phyloP scores from a whole-genome alignment of 2,888 invertebrate genomes.

The Drosophila vallismaia region DNA sequence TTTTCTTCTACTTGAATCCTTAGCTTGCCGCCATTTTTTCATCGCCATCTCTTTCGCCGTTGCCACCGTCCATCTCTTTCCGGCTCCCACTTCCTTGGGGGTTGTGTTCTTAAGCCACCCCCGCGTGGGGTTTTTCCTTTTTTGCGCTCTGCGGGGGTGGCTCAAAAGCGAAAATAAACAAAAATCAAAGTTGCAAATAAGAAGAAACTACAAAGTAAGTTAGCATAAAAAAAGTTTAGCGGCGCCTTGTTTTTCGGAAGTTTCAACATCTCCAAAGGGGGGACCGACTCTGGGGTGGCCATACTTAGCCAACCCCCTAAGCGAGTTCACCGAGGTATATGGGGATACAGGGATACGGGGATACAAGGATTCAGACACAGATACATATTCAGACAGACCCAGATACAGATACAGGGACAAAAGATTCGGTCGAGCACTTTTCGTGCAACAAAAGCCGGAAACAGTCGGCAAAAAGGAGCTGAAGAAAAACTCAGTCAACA shows the following conservation, averaged over 20 bases:
- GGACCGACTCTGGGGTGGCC: constrained; percentile 37
- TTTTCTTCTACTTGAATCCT: constrained; percentile 62
- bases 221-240: constrained; percentile 76
- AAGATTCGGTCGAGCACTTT: constrained; percentile 78
- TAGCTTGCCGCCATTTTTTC: constrained; percentile 66
- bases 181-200: constrained; percentile 83
- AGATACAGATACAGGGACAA: constrained; percentile 42
- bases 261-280: constrained; percentile 51
- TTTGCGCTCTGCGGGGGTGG: constrained; percentile 24
- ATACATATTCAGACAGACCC: constrained; percentile 4
- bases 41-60: constrained; percentile 3
- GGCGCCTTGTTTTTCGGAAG: constrained; percentile 77
- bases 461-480: constrained; percentile 59
- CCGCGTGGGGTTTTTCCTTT: constrained; percentile 24
- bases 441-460: constrained; percentile 75
- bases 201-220: constrained; percentile 80
- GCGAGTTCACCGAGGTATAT: constrained; percentile 15
- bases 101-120: constrained; percentile 42
- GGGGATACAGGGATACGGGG: neutral
- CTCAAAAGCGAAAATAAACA: constrained; percentile 82
- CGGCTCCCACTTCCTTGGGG: constrained; percentile 24
- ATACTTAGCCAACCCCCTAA: constrained; percentile 55
- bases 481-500: constrained; percentile 60
- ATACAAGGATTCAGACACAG: neutral
- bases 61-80: constrained; percentile 7